These are phyloP conservation scores for Ochropleura leucogaster DNA, from an alignment of 2,888 invertebrate species.

Conservation along the genomic window DNA sequence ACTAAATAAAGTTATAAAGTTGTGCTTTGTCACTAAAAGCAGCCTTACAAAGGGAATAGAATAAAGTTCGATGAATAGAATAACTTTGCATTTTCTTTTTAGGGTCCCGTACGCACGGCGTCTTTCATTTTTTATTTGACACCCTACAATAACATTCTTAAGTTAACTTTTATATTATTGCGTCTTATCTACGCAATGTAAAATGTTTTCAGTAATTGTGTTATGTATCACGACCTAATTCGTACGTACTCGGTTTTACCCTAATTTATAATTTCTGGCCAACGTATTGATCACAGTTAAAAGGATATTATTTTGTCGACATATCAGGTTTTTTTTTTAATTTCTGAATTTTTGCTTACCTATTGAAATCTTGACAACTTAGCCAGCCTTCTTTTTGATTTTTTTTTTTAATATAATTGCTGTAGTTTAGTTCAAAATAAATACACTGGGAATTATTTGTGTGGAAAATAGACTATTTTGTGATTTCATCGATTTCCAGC, in stretches of 20 bases:
- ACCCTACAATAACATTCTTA: background rate
- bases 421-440: background rate
- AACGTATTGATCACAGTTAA: background rate
- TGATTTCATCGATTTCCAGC: background rate
- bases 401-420: background rate
- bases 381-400: background rate
- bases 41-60: background rate
- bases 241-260: slow-evolving; percentile 18
- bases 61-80: slow-evolving; percentile 10
- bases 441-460: background rate
- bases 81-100: background rate
- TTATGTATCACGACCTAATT: slow-evolving; percentile 8
- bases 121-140: background rate
- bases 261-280: slow-evolving; percentile 1
- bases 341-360: background rate
- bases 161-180: background rate
- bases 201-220: too few relatives aligned
- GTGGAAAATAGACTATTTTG: background rate
- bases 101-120: background rate
- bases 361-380: background rate
- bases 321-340: background rate
- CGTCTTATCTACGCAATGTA: too few relatives aligned
- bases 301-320: background rate
- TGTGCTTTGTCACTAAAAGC: slow-evolving; percentile 14
- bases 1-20: slow-evolving; percentile 40